Conservation (phyloP, 1,140 invertebrate species). For the Listronotus oregonensis region DNA sequence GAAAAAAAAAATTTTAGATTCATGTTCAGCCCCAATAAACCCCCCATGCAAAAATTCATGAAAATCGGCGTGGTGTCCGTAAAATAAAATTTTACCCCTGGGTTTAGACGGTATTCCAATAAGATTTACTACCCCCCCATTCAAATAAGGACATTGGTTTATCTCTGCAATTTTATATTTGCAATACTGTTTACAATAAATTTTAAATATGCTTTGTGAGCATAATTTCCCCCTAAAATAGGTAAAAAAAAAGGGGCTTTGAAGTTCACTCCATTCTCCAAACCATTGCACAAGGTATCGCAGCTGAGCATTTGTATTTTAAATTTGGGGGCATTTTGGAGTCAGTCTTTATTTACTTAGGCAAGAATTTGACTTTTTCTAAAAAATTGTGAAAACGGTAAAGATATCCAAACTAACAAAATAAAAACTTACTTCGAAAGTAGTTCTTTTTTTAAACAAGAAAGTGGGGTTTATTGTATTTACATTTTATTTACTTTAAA, state of each 20-base stretch:
- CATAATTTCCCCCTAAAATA: slow-evolving; percentile 72
- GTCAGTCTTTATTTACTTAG: slow-evolving; percentile 9
- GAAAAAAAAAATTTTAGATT: no score
- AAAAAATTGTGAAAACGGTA: no score
- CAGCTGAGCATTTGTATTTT: slow-evolving; percentile 71
- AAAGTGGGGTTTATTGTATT: no score
- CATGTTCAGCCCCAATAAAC: no score
- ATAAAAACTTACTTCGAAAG: no score
- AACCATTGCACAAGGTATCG: slow-evolving; percentile 86
- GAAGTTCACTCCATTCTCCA: slow-evolving; percentile 84
- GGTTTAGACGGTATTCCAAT: no score
- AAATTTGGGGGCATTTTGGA: slow-evolving; percentile 49
- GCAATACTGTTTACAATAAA: slow-evolving; percentile 74
- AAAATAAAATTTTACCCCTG: no score
- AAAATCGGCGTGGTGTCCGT: no score
- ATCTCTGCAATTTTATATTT: slow-evolving; percentile 67
- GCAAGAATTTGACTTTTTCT: slow-evolving; percentile 17
- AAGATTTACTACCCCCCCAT: slow-evolving; percentile 69
- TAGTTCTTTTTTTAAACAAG: no score
- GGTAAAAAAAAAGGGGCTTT: slow-evolving; percentile 82
- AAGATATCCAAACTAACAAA: no score
- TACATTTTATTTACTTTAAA: no score
- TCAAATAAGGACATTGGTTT: slow-evolving; percentile 86
- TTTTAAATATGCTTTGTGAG: slow-evolving; percentile 68
- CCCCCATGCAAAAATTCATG: no score